Evolutionary conservation across 2,113 vertebrate genomes (phyloP), one percentile per base, ranked within the genome.

Genomic region (Hemichromis elongatus): DNA sequence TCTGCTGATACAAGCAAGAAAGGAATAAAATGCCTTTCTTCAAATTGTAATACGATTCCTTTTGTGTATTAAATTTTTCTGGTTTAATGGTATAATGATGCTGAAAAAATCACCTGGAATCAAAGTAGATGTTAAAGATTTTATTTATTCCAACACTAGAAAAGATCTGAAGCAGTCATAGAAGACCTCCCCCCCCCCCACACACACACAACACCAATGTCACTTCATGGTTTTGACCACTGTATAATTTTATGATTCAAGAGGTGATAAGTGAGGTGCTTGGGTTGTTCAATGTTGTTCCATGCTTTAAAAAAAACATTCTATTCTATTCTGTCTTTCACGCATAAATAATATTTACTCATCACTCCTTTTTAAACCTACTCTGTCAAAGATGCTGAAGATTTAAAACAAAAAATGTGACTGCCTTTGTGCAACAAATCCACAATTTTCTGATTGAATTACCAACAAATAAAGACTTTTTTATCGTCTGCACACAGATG

Each of bases 391-490:
- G n/a, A 82, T 75, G 37, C 73, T 73, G 63, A 79, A 19, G 42
- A 52, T n/a, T 10, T 59, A 5, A 10, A 19, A n/a, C n/a, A n/a
- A 63, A 9, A 59, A 80, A 81, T 12, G 26, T 75, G 70, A 75
- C 45, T 52, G 70, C 70, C 45, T 9, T 45, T 75, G 45, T 75
- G 45, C 70, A 75, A 75, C 70, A 35, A n/a, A 82, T 70, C 26
- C 77, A 55, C 52, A 11, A 77, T 83, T 40, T 68, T 66, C 68
- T 77, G 53, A 79, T 57, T 81, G 18, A 90, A 84, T 86, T 70
- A 86, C 91, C 88, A 88, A 86, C 89, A 84, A 94, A 88, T 87
- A 90, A 93, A 94, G 75, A 83, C 59, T 93, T 93, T 91, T 90
- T 50, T 92, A 93, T 88, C 66, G 37, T 84, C 79, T 2, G 2